phyloP scores from a whole-genome alignment of 2,888 invertebrate genomes.

The Bimastos eiseni region DNA sequence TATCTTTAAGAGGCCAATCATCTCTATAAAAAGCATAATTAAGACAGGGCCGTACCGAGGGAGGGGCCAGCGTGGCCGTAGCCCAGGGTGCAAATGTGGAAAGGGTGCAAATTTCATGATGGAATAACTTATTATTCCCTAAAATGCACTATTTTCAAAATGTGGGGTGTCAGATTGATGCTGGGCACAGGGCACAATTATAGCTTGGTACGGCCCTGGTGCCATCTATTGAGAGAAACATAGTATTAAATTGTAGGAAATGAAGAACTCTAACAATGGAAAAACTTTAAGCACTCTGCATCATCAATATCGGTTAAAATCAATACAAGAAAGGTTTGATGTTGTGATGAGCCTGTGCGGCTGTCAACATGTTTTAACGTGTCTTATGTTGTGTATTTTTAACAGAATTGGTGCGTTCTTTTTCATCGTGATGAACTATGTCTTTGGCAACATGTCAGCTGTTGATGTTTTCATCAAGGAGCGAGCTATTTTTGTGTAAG shows the following conservation, averaged over 20 bases:
- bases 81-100: no score
- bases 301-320: neutral
- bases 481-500: constrained; percentile 58
- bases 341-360: neutral
- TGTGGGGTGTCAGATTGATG: no score
- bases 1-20: neutral
- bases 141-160: no score
- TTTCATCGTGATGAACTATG: constrained; percentile 61
- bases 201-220: no score
- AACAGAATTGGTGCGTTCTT: constrained; percentile 61
- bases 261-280: neutral
- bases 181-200: no score
- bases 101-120: no score
- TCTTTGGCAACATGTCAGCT: constrained; percentile 62
- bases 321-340: neutral
- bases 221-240: no score
- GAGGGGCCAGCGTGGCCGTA: no score
- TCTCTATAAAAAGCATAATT: neutral
- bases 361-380: neutral
- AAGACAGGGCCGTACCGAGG: no score
- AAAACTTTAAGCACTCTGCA: neutral
- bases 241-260: neutral
- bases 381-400: neutral
- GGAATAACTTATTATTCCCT: no score
- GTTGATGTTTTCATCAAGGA: constrained; percentile 62